These are phyloP conservation scores for Cepaea hortensis DNA, from an alignment of 2,888 invertebrate genomes.

Conservation along the genomic window DNA sequence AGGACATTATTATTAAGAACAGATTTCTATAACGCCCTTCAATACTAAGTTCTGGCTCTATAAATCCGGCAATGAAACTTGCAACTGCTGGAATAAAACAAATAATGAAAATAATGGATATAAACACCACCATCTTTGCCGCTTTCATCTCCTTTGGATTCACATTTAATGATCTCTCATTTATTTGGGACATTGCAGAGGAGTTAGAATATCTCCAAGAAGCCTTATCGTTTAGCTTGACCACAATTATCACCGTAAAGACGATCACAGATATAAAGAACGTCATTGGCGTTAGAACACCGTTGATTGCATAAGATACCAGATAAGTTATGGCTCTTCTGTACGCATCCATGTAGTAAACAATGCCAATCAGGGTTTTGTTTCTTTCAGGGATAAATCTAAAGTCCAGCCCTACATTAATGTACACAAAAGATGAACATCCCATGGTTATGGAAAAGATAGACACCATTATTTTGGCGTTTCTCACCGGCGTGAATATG, in stretches of 20 bases:
- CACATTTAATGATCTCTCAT: background rate
- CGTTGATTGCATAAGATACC: constrained; percentile 2
- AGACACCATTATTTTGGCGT: background rate
- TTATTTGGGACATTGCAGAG: background rate
- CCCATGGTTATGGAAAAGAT: background rate
- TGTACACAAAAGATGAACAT: background rate
- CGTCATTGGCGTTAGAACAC: constrained; percentile 5
- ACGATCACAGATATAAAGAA: background rate
- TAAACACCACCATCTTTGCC: constrained; percentile 20
- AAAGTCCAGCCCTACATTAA: background rate
- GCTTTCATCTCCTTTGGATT: constrained; percentile 7
- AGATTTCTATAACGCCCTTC: background rate
- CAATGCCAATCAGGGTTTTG: background rate
- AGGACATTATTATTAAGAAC: background rate
- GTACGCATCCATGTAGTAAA: background rate
- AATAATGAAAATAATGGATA: constrained; percentile 1
- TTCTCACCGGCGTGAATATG: background rate
- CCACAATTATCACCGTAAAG: background rate
- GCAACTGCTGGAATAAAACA: constrained; percentile 17
- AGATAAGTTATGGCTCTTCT: background rate
- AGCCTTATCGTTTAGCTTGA: background rate
- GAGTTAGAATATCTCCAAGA: background rate
- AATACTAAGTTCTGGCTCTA: constrained; percentile 3
- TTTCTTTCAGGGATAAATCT: constrained; percentile 20
- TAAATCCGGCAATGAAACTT: background rate